Evolutionary conservation across 2,113 vertebrate species (phyloP), one percentile per base, ranked within the genome.

Genomic region (Pardalotus punctatus): DNA sequence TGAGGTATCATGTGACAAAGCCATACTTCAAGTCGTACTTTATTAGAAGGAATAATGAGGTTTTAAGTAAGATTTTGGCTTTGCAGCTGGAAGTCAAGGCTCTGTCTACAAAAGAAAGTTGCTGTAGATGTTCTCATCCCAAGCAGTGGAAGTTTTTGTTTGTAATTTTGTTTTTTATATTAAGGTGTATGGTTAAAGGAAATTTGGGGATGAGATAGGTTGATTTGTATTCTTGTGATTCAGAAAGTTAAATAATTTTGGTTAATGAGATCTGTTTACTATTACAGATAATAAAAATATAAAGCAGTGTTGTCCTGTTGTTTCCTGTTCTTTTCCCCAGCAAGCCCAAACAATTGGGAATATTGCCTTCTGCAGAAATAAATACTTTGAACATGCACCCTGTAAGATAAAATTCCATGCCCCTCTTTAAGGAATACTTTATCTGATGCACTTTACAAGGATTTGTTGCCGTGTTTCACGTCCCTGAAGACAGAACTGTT

Each of bases 1-100:
- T 97, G 96, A 84, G 69, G 25, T 54, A 31, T 72, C 85, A 45
- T 73, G 53, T 96, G 85, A 64, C 47, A 83, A 83, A 89, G 65
- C 54, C 38, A 16, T 90, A 45, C 64, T 90, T 95, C 3, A 0
- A 53, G 58, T 66, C 21, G 11, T 60, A 17, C 42, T 90, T 81
- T 22, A 53, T 76, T 79, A 62, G 51, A 90, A 89, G 85, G 29
- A 90, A 33, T 86, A 87, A 72, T 23, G 31, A 95, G 17, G 12
- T 73, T 95, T 91, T 69, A 73, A 71, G 71, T 91, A 76, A 83
- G 81, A 60, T 67, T 69, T 64, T 77, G 38, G 53, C 62, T 94
- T 91, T 40, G 27, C 40, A 65, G 29, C 64, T 90, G 73, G 89
- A 78, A 88, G 25, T 93, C 64, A 92, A 51, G 56, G 24, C 36